These are phyloP conservation scores for Gasterosteus aculeatus DNA, from an alignment of 2,113 vertebrate genomes.

Conservation along the genomic window DNA sequence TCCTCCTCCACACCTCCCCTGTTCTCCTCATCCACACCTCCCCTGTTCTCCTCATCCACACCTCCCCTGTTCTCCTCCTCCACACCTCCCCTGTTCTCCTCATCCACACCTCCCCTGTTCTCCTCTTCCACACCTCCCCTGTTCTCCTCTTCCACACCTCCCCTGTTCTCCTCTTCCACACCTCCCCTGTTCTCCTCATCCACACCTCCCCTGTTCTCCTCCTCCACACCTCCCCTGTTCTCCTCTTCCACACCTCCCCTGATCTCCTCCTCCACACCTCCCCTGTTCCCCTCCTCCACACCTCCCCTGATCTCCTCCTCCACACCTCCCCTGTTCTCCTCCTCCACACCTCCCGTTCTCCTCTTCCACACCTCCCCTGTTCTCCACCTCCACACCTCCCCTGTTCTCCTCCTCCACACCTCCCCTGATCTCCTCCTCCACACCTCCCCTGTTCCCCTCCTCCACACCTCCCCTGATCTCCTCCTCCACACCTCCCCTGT, in stretches of 20 bases:
- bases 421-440: too few relatives aligned
- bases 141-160: too few relatives aligned
- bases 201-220: too few relatives aligned
- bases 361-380: slow-evolving; percentile 28
- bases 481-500: too few relatives aligned
- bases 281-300: not conserved
- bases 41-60: slow-evolving; percentile 29
- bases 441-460: too few relatives aligned
- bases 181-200: too few relatives aligned
- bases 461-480: too few relatives aligned
- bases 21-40: slow-evolving; percentile 44
- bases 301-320: too few relatives aligned
- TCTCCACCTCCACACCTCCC: slow-evolving; percentile 42
- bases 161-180: too few relatives aligned
- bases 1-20: not conserved
- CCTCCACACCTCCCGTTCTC: slow-evolving; percentile 31
- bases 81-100: not conserved
- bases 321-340: slow-evolving; percentile 51
- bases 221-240: slow-evolving; percentile 3
- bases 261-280: slow-evolving; percentile 26
- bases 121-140: too few relatives aligned
- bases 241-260: slow-evolving; percentile 17
- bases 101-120: too few relatives aligned
- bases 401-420: slow-evolving; percentile 47
- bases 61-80: slow-evolving; percentile 53